Conservation (phyloP, 1,140 invertebrate species). For the Rhyzopertha dominica region DNA sequence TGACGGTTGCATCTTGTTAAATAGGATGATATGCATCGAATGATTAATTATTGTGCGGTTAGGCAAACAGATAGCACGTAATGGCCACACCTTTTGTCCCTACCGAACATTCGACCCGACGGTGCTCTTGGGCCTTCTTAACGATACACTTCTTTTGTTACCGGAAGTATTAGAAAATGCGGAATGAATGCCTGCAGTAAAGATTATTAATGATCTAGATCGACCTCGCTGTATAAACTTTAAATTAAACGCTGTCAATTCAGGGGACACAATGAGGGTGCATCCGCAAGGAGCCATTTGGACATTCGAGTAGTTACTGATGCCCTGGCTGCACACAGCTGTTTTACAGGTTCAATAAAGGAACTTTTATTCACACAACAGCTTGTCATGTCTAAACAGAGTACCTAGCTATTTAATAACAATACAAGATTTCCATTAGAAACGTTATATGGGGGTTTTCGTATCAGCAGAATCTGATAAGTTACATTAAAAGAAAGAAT, state of each 20-base stretch:
- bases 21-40: constrained; percentile 31
- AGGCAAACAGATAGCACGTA: constrained; percentile 21
- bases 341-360: too few relatives aligned
- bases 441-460: too few relatives aligned
- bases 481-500: too few relatives aligned
- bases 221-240: constrained; percentile 22
- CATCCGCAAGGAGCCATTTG: too few relatives aligned
- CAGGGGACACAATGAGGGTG: neutral
- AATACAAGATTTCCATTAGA: too few relatives aligned
- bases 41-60: constrained; percentile 30
- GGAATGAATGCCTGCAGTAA: constrained; percentile 21
- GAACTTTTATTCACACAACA: too few relatives aligned
- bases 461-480: too few relatives aligned
- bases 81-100: constrained; percentile 18
- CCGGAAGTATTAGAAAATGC: constrained; percentile 27
- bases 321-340: too few relatives aligned
- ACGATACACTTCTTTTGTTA: constrained; percentile 25
- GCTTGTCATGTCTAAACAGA: too few relatives aligned
- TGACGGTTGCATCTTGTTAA: constrained; percentile 30
- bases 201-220: constrained; percentile 34
- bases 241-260: constrained; percentile 20
- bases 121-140: constrained; percentile 17
- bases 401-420: too few relatives aligned
- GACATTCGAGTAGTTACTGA: too few relatives aligned
- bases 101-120: constrained; percentile 16